These are phyloP conservation scores for Protobothrops flavoviridis DNA, from an alignment of 2,113 vertebrate species.

Conservation along the genomic window DNA sequence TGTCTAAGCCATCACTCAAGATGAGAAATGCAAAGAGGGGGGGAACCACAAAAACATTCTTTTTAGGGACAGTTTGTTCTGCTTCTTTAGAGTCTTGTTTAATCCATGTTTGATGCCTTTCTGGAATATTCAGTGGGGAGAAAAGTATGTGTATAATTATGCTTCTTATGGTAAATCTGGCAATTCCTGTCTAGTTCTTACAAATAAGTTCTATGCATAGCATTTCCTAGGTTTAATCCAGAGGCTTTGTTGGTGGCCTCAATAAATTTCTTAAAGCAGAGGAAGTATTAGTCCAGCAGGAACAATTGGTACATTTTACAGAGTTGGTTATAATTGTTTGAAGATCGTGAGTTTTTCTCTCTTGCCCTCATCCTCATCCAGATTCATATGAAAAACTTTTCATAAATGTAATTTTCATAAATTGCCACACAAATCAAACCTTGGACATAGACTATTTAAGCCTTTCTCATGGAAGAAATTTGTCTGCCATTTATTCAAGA, in stretches of 20 bases:
- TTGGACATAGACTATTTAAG: background rate
- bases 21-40: background rate
- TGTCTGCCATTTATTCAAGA: background rate
- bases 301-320: background rate
- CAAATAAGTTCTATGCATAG: background rate
- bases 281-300: background rate
- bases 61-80: background rate
- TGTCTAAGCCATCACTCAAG: background rate
- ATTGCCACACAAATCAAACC: background rate
- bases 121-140: background rate
- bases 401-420: background rate
- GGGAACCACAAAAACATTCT: background rate
- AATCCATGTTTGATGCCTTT: background rate
- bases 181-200: background rate
- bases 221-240: background rate
- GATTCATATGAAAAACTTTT: background rate
- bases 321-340: background rate
- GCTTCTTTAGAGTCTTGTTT: background rate
- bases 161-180: background rate
- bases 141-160: background rate
- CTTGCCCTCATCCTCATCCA: background rate
- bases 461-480: background rate
- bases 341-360: background rate
- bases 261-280: background rate
- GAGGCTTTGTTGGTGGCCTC: background rate